phyloP scores from a whole-genome alignment of 2,113 vertebrate genomes.

The Chaenogobius annularis region DNA sequence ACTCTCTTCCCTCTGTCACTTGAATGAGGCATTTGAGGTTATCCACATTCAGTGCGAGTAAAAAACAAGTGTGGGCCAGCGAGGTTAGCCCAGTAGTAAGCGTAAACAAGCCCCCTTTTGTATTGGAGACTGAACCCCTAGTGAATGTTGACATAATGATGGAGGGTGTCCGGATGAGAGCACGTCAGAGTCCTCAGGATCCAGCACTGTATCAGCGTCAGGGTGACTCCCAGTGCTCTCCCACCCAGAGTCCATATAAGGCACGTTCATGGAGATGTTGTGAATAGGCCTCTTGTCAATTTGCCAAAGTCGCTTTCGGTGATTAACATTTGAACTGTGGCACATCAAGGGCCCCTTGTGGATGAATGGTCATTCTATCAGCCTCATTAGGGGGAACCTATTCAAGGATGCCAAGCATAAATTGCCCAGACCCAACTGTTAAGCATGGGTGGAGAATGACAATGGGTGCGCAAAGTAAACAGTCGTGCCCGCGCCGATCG shows the following conservation, averaged over 20 bases:
- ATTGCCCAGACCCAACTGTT: slow-evolving; percentile 67
- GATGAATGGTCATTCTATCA: slow-evolving; percentile 75
- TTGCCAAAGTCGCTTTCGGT: slow-evolving; percentile 73
- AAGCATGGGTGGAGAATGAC: slow-evolving; percentile 59
- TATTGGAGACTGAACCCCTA: slow-evolving; percentile 54
- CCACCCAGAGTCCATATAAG: slow-evolving; percentile 50
- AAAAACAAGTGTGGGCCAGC: slow-evolving; percentile 23
- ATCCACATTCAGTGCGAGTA: slow-evolving; percentile 25
- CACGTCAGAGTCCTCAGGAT: slow-evolving; percentile 47
- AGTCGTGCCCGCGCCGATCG: slow-evolving; percentile 35
- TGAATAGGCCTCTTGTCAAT: slow-evolving; percentile 72
- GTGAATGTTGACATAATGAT: slow-evolving; percentile 73
- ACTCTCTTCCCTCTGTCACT: not conserved
- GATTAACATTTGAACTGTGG: slow-evolving; percentile 79
- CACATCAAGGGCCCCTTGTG: slow-evolving; percentile 68
- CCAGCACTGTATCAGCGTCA: slow-evolving; percentile 53
- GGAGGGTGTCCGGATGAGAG: slow-evolving; percentile 68
- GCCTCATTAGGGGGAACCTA: slow-evolving; percentile 69
- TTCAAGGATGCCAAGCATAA: slow-evolving; percentile 72
- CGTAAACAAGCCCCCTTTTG: slow-evolving; percentile 60
- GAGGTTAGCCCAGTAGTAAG: slow-evolving; percentile 44
- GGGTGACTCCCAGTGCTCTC: slow-evolving; percentile 49
- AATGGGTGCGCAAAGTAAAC: slow-evolving; percentile 61
- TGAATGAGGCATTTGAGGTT: slow-evolving; percentile 16
- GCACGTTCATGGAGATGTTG: slow-evolving; percentile 57